phyloP scores from a whole-genome alignment of 2,888 invertebrate species.

The Mycogona germanica region DNA sequence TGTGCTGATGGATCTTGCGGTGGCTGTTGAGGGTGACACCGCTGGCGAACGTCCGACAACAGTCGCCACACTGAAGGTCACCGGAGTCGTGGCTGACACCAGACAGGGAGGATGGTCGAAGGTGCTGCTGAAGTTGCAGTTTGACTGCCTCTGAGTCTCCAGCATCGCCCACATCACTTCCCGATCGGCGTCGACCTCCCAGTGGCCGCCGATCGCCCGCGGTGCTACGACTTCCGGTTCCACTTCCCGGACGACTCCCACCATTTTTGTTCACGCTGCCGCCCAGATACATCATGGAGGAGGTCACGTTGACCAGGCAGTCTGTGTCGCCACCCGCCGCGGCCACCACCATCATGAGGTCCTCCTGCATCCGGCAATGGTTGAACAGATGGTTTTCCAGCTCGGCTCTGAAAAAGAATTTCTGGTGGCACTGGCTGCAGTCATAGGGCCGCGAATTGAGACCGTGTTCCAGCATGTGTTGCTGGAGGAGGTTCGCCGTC shows the following conservation, averaged over 20 bases:
- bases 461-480: constrained; percentile 73
- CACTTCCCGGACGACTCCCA: too few species aligned
- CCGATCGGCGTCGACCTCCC: too few species aligned
- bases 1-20: constrained; percentile 17
- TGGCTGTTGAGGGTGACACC: constrained; percentile 29
- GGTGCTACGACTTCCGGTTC: too few species aligned
- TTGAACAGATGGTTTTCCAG: constrained; percentile 61
- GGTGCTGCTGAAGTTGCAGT: too few species aligned
- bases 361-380: constrained; percentile 19
- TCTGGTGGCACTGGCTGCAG: constrained; percentile 66
- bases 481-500: constrained; percentile 64
- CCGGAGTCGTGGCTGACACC: too few species aligned
- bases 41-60: constrained; percentile 29
- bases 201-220: not conserved
- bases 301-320: not conserved
- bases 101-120: too few species aligned
- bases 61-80: constrained; percentile 30
- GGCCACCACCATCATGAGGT: not conserved
- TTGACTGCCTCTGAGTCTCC: not conserved
- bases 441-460: constrained; percentile 69
- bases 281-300: too few species aligned
- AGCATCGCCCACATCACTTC: too few species aligned
- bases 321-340: not conserved
- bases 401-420: constrained; percentile 84
- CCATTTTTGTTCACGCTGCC: too few species aligned